phyloP scores from a whole-genome alignment of 2,797 vertebrate species.

The Lepidocolaptes lacrymiger region DNA sequence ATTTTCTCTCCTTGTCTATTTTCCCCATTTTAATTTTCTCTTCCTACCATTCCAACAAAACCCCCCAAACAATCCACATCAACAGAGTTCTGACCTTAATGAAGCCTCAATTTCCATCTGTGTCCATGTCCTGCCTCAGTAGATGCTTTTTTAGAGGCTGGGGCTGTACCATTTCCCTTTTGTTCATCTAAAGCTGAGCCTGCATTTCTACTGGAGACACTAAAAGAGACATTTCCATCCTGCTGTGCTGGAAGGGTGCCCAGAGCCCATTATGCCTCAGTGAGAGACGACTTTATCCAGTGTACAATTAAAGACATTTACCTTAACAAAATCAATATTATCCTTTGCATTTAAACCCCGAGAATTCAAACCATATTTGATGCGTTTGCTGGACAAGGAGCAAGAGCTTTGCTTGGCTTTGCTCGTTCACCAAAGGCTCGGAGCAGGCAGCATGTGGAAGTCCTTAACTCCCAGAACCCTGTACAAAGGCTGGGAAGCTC shows the following conservation, averaged over 20 bases:
- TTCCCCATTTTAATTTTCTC: not conserved
- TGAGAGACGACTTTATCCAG: not conserved
- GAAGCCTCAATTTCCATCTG: not conserved
- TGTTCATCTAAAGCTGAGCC: not conserved
- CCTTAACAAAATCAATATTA: constrained; percentile 70
- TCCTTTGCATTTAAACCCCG: constrained; percentile 51
- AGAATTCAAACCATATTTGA: constrained; percentile 54
- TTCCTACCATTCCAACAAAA: not conserved
- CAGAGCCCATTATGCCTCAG: constrained; percentile 24
- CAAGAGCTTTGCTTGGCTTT: constrained; percentile 1
- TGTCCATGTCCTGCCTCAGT: not conserved
- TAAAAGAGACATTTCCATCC: constrained; percentile 5
- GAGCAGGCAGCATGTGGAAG: constrained; percentile 62
- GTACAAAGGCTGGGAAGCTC: constrained; percentile 59
- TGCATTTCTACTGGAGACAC: not conserved
- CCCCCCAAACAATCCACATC: not conserved
- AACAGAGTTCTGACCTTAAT: not conserved
- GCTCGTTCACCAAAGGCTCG: constrained; percentile 44
- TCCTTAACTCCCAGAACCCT: constrained; percentile 44
- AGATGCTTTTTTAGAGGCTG: not conserved
- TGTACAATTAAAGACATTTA: constrained; percentile 46
- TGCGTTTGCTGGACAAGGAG: constrained; percentile 26
- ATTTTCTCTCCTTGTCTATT: not conserved
- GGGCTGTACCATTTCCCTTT: not conserved
- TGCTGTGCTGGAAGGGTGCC: constrained; percentile 46